phyloP scores from a whole-genome alignment of 2,797 vertebrate species.

The Enteromius radiatus region DNA sequence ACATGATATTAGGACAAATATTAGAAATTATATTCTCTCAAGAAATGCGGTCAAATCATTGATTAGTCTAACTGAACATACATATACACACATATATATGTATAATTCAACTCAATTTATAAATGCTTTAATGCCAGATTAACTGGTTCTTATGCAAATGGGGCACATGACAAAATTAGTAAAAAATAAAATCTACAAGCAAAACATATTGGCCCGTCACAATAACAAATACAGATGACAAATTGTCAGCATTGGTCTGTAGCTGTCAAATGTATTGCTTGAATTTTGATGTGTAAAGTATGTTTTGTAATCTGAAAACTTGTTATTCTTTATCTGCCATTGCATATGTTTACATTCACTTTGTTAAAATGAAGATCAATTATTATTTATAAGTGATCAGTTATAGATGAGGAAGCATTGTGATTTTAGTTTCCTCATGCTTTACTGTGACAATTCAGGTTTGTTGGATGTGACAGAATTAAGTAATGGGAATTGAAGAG shows the following conservation, averaged over 20 bases:
- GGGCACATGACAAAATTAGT: not conserved
- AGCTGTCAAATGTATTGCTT: not conserved
- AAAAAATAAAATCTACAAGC: not conserved
- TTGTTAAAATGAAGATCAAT: conserved; percentile 19
- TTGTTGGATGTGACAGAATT: conserved; percentile 36
- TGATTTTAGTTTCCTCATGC: conserved; percentile 25
- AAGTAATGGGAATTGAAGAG: conserved; percentile 27
- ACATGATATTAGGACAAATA: not conserved
- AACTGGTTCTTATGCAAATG: not conserved
- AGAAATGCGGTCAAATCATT: not conserved
- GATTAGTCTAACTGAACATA: not conserved
- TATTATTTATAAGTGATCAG: not conserved
- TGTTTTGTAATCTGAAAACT: not conserved
- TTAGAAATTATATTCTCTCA: not conserved
- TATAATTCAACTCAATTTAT: not conserved
- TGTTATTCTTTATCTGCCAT: not conserved
- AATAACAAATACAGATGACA: not conserved
- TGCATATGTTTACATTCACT: conserved; percentile 35
- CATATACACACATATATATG: too few relatives aligned
- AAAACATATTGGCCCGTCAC: conserved; percentile 6
- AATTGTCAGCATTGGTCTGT: too few relatives aligned
- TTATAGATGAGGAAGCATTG: conserved; percentile 8
- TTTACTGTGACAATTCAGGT: conserved; percentile 28
- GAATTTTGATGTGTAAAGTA: not conserved
- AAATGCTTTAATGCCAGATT: conserved; percentile 5